phyloP scores from a whole-genome alignment of 1,140 invertebrate species.

The Subanguina moxae region DNA sequence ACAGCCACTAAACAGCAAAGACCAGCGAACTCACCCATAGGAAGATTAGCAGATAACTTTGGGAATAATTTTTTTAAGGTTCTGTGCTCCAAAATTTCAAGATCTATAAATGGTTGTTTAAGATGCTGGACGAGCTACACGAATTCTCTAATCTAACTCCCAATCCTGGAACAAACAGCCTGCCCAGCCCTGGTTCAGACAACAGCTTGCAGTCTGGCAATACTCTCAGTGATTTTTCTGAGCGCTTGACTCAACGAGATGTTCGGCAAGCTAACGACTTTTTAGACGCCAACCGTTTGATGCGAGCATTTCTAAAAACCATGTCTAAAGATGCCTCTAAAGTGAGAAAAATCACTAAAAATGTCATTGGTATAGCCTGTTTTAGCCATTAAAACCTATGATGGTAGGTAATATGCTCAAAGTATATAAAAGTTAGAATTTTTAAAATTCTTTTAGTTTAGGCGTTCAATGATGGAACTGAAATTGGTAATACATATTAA shows the following conservation, averaged over 20 bases:
- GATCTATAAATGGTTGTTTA: constrained; percentile 12
- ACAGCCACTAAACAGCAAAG: constrained; percentile 5
- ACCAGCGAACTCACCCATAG: constrained; percentile 15
- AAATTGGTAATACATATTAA: too few relatives aligned
- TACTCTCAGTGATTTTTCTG: background rate
- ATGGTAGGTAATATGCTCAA: too few relatives aligned
- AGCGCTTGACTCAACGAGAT: background rate
- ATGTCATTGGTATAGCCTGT: too few relatives aligned
- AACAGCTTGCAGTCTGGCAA: constrained; percentile 2
- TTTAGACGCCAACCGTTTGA: constrained; percentile 40
- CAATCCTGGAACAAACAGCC: background rate
- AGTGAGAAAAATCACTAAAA: constrained; percentile 1
- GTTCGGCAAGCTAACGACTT: constrained; percentile 23
- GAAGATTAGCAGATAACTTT: constrained; percentile 38
- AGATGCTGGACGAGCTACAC: constrained; percentile 41
- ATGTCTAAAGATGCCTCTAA: constrained; percentile 38
- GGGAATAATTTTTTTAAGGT: constrained; percentile 41
- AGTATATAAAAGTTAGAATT: too few relatives aligned
- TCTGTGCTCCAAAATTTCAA: background rate
- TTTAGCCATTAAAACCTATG: too few relatives aligned
- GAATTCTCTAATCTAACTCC: constrained; percentile 40
- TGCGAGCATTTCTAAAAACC: constrained; percentile 45
- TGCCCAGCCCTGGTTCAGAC: background rate
- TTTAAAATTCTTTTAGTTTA: too few relatives aligned
- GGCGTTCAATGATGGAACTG: too few relatives aligned